Evolutionary conservation across 1,140 invertebrate genomes (phyloP).

Genomic region (Eupristina koningsbergeri): DNA sequence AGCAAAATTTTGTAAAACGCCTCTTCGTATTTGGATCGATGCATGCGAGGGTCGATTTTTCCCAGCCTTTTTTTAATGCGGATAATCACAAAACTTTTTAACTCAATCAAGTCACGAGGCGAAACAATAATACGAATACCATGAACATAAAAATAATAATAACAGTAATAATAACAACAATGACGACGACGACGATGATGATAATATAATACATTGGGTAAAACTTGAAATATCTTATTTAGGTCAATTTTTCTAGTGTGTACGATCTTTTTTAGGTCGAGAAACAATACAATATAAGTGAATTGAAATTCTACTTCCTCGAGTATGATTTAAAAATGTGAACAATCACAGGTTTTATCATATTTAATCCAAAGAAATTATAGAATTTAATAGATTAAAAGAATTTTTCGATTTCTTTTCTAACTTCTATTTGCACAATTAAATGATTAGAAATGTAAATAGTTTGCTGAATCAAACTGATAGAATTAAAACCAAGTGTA

Average conservation of each 20-base stretch:
- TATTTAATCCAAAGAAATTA: background rate
- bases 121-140: background rate
- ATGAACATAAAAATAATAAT: too few species aligned
- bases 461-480: background rate
- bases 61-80: background rate
- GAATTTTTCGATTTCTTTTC: background rate
- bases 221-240: too few species aligned
- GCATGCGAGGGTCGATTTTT: background rate
- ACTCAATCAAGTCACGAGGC: background rate
- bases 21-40: background rate
- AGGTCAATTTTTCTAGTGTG: too few species aligned
- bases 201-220: too few species aligned
- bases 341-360: background rate
- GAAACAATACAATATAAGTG: too few species aligned
- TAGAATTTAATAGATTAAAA: background rate
- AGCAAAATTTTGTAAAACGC: too few species aligned
- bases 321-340: too few species aligned
- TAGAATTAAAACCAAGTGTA: background rate
- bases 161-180: too few species aligned
- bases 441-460: background rate
- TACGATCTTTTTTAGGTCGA: too few species aligned
- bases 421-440: background rate
- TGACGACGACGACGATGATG: too few species aligned
- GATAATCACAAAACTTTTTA: too few species aligned
- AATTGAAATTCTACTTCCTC: too few species aligned